Percentiles rank a stretch among this genome's conserved stretches.
phyloP scores from a whole-genome alignment of 2,113 vertebrate genomes.

The Ciconia stormi region DNA sequence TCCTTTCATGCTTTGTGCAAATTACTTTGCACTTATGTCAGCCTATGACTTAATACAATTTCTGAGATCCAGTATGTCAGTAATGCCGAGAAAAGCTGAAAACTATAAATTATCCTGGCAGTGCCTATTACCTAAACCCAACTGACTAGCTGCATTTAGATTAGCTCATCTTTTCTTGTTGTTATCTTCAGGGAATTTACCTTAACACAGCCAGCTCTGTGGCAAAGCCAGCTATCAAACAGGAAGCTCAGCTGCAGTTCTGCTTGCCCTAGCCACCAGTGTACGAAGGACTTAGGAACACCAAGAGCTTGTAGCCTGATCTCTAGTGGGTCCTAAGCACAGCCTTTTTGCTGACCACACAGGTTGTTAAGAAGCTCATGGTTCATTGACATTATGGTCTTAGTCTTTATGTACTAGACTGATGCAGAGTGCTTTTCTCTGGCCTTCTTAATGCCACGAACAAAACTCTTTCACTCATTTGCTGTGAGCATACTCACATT shows the following conservation, averaged over 20 bases:
- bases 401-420: neutral
- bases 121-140: slow-evolving; percentile 27
- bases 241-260: neutral
- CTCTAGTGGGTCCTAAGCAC: neutral
- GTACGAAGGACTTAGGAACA: neutral
- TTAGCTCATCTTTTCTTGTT: slow-evolving; percentile 23
- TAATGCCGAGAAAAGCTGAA: slow-evolving; percentile 36
- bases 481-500: neutral
- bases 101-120: slow-evolving; percentile 48
- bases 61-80: neutral
- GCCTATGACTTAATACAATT: slow-evolving; percentile 40
- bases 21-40: slow-evolving; percentile 30
- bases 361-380: neutral
- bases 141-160: slow-evolving; percentile 45
- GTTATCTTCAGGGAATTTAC: slow-evolving; percentile 6
- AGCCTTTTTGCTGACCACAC: neutral
- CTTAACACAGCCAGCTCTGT: neutral
- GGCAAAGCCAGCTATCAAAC: neutral
- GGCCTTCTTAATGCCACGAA: neutral
- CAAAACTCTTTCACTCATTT: neutral
- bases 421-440: neutral
- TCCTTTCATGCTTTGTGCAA: slow-evolving; percentile 14
- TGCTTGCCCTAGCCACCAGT: neutral
- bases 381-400: neutral
- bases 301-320: neutral